These are phyloP conservation scores for Ceriagrion tenellum DNA, from an alignment of 2,888 invertebrate genomes.

Conservation along the genomic window DNA sequence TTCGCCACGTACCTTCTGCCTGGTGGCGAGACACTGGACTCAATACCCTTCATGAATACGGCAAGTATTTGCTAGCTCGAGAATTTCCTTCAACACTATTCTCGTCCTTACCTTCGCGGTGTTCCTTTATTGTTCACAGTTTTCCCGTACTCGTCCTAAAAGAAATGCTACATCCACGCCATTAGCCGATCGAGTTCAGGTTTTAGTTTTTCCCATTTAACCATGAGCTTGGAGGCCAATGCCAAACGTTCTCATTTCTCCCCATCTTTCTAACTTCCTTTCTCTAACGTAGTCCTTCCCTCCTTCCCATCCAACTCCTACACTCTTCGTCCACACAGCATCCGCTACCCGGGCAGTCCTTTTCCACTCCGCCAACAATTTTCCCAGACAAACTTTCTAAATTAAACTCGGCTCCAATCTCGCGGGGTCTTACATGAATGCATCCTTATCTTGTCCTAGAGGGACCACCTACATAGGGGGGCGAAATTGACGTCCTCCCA, in stretches of 20 bases:
- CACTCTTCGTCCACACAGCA: background rate
- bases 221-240: background rate
- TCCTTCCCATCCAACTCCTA: background rate
- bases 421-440: slow-evolving; percentile 20
- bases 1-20: background rate
- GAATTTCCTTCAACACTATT: background rate
- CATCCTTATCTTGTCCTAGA: slow-evolving; percentile 22
- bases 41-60: background rate
- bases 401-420: slow-evolving; percentile 42
- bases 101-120: background rate
- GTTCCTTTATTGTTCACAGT: background rate
- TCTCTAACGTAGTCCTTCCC: background rate
- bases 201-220: background rate
- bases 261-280: background rate
- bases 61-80: background rate
- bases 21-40: background rate
- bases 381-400: slow-evolving; percentile 38
- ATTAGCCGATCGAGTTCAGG: background rate
- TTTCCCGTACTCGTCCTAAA: background rate
- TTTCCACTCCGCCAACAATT: background rate
- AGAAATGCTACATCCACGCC: background rate
- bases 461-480: background rate
- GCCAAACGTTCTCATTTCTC: too few relatives aligned
- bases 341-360: background rate
- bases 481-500: background rate